phyloP scores from a whole-genome alignment of 2,888 invertebrate genomes.

The Sinelater perroti region DNA sequence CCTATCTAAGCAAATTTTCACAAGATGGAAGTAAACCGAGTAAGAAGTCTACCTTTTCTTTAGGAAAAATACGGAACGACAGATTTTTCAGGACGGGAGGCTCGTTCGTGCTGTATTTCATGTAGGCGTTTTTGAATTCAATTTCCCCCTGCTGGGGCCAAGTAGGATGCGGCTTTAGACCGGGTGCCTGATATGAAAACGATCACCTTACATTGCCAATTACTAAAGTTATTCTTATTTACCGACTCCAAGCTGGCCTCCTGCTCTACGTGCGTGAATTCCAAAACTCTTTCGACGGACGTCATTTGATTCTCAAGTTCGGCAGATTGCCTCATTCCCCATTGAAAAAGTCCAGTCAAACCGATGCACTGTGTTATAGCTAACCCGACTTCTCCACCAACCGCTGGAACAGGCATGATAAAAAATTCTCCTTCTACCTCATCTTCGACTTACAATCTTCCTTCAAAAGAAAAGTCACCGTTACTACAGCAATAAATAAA shows the following conservation, averaged over 20 bases:
- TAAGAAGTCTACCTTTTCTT: conserved; percentile 61
- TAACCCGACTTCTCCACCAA: conserved; percentile 63
- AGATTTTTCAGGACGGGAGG: conserved; percentile 71
- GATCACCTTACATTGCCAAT: not conserved
- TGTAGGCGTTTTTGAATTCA: conserved; percentile 66
- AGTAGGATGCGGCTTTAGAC: conserved; percentile 62
- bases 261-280: conserved; percentile 66
- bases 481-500: conserved; percentile 71
- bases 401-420: conserved; percentile 36
- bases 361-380: conserved; percentile 65
- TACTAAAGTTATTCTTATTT: conserved; percentile 17
- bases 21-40: conserved; percentile 13
- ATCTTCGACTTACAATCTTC: not conserved
- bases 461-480: conserved; percentile 68
- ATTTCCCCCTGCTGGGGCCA: conserved; percentile 73
- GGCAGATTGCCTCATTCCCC: conserved; percentile 76
- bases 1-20: conserved; percentile 57
- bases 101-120: conserved; percentile 71
- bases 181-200: conserved; percentile 1
- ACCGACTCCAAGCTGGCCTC: conserved; percentile 57
- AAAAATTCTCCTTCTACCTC: too few species aligned
- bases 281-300: conserved; percentile 72
- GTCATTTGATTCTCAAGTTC: conserved; percentile 71
- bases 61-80: conserved; percentile 61
- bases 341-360: conserved; percentile 65